Conservation (phyloP, 1,140 invertebrate species). For the Hesperophylax magnus region DNA sequence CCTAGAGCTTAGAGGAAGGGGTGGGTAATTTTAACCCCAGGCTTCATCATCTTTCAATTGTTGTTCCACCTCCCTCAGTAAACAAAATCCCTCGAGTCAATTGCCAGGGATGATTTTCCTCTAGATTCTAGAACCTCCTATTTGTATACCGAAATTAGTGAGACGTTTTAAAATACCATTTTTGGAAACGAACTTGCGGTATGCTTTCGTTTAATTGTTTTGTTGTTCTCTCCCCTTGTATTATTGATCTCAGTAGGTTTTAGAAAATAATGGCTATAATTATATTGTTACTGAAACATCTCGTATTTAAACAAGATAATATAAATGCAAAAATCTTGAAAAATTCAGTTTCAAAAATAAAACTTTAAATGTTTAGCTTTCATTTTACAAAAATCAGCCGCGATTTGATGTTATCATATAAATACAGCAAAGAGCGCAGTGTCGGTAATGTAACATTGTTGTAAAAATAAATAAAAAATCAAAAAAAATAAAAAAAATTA, state of each 20-base stretch:
- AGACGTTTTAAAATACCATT: constrained; percentile 13
- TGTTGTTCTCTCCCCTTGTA: constrained; percentile 7
- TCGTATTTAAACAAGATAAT: background rate
- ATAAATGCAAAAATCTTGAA: background rate
- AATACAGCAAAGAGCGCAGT: no score
- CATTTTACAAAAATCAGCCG: no score
- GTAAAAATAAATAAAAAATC: no score
- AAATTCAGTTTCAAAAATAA: background rate
- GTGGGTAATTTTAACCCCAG: constrained; percentile 15
- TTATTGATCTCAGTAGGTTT: background rate
- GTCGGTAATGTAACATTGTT: no score
- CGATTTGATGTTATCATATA: no score
- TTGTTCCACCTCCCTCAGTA: constrained; percentile 26
- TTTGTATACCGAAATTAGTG: constrained; percentile 37
- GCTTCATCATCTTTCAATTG: constrained; percentile 34
- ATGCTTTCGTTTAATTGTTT: constrained; percentile 23
- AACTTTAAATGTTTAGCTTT: background rate
- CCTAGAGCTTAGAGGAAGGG: background rate
- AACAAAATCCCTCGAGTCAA: constrained; percentile 40
- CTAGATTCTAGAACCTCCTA: background rate
- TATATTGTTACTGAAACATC: background rate
- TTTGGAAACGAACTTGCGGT: background rate
- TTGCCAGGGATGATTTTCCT: constrained; percentile 32
- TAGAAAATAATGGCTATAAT: background rate
- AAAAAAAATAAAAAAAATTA: no score